Conservation (phyloP, 2,888 invertebrate genomes). For the Euplexia lucipara region DNA sequence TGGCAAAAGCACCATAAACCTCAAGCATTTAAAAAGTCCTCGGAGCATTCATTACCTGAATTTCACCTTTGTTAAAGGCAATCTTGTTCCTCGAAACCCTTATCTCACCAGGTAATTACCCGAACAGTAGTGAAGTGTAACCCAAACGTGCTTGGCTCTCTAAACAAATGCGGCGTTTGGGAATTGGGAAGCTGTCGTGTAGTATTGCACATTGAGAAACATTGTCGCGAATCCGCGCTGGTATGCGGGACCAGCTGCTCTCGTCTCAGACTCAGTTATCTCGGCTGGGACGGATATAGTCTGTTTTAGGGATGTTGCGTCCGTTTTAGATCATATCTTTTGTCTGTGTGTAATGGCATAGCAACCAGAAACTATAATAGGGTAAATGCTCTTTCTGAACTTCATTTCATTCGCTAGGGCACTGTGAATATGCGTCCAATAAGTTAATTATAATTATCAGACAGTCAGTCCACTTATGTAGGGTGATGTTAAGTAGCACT, state of each 20-base stretch:
- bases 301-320: slow-evolving; percentile 58
- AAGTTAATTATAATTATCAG: neutral
- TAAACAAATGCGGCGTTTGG: slow-evolving; percentile 44
- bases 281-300: slow-evolving; percentile 62
- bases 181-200: slow-evolving; percentile 36
- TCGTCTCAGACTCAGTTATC: slow-evolving; percentile 60
- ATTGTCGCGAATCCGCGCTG: slow-evolving; percentile 54
- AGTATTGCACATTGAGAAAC: slow-evolving; percentile 52
- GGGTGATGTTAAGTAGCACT: neutral
- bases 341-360: neutral
- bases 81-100: slow-evolving; percentile 48
- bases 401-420: neutral
- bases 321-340: slow-evolving; percentile 46
- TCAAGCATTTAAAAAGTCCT: neutral
- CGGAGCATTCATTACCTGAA: slow-evolving; percentile 36
- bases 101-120: slow-evolving; percentile 50
- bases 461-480: neutral
- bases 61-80: slow-evolving; percentile 21
- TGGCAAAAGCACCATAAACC: neutral
- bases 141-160: slow-evolving; percentile 36
- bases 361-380: neutral
- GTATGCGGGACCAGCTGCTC: slow-evolving; percentile 66
- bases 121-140: slow-evolving; percentile 35
- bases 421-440: no score
- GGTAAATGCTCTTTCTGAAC: neutral